Conservation (phyloP, 2,113 vertebrate genomes). For the Entelurus aequoreus region DNA sequence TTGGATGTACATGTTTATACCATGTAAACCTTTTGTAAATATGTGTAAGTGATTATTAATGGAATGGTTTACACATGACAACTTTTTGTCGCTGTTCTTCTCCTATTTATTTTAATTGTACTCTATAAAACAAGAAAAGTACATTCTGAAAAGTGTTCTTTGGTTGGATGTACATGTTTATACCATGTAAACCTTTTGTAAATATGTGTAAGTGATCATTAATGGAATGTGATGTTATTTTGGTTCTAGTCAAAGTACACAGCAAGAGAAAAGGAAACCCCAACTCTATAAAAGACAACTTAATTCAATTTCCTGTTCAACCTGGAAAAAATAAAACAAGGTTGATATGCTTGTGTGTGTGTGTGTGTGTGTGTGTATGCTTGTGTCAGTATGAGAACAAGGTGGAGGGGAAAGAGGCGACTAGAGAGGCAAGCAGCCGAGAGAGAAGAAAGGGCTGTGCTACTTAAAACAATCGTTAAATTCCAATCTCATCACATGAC, state of each 20-base stretch:
- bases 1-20: too few relatives aligned
- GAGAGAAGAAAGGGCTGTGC: constrained; percentile 42
- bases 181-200: not conserved
- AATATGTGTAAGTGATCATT: not conserved
- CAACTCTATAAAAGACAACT: constrained; percentile 18
- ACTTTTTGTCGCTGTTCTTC: too few relatives aligned
- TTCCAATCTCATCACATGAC: constrained; percentile 71
- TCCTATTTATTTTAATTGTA: too few relatives aligned
- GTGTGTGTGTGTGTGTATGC: constrained; percentile 1
- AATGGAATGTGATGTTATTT: not conserved
- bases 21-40: not conserved
- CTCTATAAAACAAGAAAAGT: too few relatives aligned
- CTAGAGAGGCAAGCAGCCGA: constrained; percentile 7
- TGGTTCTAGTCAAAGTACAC: constrained; percentile 18
- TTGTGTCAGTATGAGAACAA: constrained; percentile 2
- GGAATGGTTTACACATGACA: not conserved
- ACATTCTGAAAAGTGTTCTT: too few relatives aligned
- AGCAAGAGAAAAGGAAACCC: constrained; percentile 12
- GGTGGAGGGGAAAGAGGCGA: not conserved
- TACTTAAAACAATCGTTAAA: constrained; percentile 68
- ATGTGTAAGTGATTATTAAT: not conserved
- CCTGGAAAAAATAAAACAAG: constrained; percentile 38
- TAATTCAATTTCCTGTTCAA: constrained; percentile 45
- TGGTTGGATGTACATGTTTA: too few relatives aligned
- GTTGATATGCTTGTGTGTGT: constrained; percentile 4